Percentiles rank a stretch among this genome's conserved stretches.
Conservation (phyloP, 1,140 invertebrate species). For the Vollenhovia emeryi region DNA sequence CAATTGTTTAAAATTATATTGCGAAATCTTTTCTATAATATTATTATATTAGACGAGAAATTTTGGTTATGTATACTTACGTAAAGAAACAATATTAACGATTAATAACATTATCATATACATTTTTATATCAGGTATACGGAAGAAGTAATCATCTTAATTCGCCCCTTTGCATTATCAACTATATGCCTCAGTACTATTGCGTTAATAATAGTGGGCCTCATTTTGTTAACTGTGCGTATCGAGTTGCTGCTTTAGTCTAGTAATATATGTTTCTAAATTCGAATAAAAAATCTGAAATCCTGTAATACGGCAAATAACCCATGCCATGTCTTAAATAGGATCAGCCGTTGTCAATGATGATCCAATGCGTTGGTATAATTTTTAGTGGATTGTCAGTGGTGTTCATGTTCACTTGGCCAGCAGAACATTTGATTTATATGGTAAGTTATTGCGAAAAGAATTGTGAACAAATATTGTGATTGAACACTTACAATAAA, state of each 20-base stretch:
- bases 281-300: neutral
- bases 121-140: slow-evolving; percentile 38
- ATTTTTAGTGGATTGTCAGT: slow-evolving; percentile 50
- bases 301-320: neutral
- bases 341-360: slow-evolving; percentile 59
- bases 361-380: slow-evolving; percentile 62
- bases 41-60: neutral
- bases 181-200: neutral
- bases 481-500: neutral
- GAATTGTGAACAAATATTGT: neutral
- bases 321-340: neutral
- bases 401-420: slow-evolving; percentile 66
- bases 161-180: slow-evolving; percentile 32
- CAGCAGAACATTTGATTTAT: slow-evolving; percentile 43
- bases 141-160: neutral
- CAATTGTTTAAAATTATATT: neutral
- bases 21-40: neutral
- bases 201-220: slow-evolving; percentile 7
- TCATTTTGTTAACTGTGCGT: slow-evolving; percentile 14
- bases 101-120: neutral
- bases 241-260: neutral
- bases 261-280: neutral
- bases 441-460: slow-evolving; percentile 8
- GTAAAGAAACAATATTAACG: neutral
- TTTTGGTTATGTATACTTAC: neutral